A percentile compares a stretch with the other conserved stretches of the same genome.
Evolutionary conservation across 2,797 vertebrate genomes (phyloP).

Genomic region (Limosa lapponica): DNA sequence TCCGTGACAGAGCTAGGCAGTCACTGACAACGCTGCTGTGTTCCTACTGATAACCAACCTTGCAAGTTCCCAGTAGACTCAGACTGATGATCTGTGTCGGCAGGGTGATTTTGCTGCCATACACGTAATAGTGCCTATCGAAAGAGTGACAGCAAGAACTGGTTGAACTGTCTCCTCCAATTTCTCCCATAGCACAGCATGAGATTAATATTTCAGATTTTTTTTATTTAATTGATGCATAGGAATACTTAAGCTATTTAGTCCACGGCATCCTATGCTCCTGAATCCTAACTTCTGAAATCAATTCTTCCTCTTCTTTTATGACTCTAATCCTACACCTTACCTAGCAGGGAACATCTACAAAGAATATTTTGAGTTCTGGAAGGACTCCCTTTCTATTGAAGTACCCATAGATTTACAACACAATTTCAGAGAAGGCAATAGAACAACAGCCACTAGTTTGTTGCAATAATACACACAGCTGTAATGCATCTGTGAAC

Average conservation of each 20-base stretch:
- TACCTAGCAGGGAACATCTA: not conserved
- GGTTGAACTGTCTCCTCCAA: not conserved
- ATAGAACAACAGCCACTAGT: not conserved
- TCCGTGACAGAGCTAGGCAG: not conserved
- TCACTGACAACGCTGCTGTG: not conserved
- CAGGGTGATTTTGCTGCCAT: not conserved
- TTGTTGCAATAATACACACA: not conserved
- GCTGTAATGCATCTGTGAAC: not conserved
- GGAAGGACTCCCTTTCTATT: not conserved
- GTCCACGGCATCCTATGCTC: not conserved
- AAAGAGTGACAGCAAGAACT: not conserved
- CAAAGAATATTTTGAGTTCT: not conserved
- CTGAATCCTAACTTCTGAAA: not conserved
- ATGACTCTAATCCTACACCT: not conserved
- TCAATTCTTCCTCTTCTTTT: not conserved
- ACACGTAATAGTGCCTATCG: not conserved
- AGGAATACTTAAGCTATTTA: not conserved
- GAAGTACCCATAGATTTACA: not conserved
- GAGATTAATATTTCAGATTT: not conserved
- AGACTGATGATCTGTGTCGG: not conserved
- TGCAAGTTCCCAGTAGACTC: not conserved
- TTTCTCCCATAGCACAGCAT: not conserved
- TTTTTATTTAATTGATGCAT: not conserved
- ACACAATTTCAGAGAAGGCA: not conserved
- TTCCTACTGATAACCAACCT: not conserved